phyloP scores from a whole-genome alignment of 2,888 invertebrate genomes.

The Crepidodera aurea region DNA sequence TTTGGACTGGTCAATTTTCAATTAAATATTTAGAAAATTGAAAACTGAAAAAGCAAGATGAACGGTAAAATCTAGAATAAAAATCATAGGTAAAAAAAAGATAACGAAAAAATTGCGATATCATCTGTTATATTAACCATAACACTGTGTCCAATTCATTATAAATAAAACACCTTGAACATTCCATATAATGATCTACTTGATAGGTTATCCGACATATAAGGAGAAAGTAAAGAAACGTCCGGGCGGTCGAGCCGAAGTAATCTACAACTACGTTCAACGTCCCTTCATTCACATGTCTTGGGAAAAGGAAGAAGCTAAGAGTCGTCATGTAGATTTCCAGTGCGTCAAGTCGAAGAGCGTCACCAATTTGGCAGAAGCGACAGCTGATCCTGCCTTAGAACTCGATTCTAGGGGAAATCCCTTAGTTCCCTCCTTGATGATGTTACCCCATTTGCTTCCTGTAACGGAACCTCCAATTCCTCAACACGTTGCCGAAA shows the following conservation, averaged over 20 bases:
- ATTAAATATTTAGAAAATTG: no score
- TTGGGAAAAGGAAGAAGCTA: conserved; percentile 99
- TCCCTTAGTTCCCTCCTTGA: conserved; percentile 51
- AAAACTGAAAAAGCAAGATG: no score
- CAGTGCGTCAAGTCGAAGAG: conserved; percentile 98
- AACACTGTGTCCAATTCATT: no score
- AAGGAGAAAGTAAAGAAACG: conserved; percentile 98
- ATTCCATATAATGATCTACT: no score
- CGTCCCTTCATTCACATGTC: conserved; percentile 99
- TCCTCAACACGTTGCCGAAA: conserved; percentile 51
- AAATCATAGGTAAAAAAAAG: no score
- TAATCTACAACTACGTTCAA: conserved; percentile 99
- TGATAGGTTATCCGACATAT: conserved; percentile 95
- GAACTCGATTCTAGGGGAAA: conserved; percentile 71
- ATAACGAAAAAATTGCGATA: no score
- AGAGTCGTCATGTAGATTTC: conserved; percentile 98
- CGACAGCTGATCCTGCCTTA: conserved; percentile 88
- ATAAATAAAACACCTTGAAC: no score
- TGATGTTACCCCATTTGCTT: conserved; percentile 42
- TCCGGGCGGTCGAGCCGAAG: conserved; percentile 94
- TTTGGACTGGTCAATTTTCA: no score
- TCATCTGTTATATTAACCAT: no score
- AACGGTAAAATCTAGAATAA: no score
- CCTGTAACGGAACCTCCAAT: conserved; percentile 41
- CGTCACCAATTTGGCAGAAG: conserved; percentile 95